Percentiles rank a stretch among this genome's conserved stretches.
Conservation (phyloP, 2,888 invertebrate genomes). For the Leucoptera coffeella region DNA sequence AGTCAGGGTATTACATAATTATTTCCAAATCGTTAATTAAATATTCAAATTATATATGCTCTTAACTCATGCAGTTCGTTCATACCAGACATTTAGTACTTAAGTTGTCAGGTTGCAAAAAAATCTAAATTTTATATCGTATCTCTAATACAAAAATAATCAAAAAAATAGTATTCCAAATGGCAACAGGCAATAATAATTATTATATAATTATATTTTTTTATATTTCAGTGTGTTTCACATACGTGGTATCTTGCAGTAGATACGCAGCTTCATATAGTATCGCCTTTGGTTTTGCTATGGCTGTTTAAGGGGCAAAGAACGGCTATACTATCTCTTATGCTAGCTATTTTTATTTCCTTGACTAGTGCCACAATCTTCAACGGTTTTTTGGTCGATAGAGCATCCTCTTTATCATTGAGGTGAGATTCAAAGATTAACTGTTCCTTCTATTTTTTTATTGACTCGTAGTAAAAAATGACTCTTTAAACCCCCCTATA, state of each 20-base stretch:
- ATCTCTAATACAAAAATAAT: no score
- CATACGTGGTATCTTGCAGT: constrained; percentile 12
- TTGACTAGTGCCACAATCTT: constrained; percentile 6
- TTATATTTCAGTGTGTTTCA: constrained; percentile 9
- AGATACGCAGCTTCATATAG: constrained; percentile 12
- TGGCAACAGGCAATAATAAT: no score
- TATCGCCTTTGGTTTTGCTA: constrained; percentile 12
- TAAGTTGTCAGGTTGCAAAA: neutral
- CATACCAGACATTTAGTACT: neutral
- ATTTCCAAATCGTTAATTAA: no score
- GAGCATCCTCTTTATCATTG: constrained; percentile 1
- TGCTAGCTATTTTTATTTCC: constrained; percentile 10
- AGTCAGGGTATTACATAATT: no score
- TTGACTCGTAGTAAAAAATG: no score
- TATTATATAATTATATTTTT: no score
- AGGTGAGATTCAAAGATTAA: neutral
- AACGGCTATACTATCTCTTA: constrained; percentile 16
- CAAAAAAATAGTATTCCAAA: no score
- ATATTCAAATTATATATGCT: no score
- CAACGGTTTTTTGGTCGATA: constrained; percentile 1
- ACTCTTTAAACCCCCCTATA: no score
- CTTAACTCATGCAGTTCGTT: neutral
- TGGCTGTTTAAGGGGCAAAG: constrained; percentile 10
- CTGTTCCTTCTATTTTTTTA: neutral
- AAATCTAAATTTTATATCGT: no score